Conservation (phyloP, 2,113 vertebrate genomes). For the Antechinus flavipes region DNA sequence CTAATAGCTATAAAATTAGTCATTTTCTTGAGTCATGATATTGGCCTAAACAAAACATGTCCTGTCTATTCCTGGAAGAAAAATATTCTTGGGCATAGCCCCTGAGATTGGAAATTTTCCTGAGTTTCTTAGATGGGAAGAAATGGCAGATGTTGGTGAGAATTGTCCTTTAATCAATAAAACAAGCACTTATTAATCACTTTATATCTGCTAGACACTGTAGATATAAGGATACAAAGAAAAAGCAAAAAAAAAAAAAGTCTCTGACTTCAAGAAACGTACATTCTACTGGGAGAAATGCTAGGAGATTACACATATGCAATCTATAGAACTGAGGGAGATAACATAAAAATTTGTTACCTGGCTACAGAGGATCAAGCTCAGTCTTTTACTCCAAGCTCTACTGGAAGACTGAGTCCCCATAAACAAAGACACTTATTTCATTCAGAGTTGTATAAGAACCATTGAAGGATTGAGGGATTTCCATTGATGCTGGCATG, state of each 20-base stretch:
- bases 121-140: too few relatives aligned
- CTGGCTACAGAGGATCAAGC: neutral
- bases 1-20: too few relatives aligned
- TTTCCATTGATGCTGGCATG: neutral
- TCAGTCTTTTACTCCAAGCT: neutral
- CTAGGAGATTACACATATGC: neutral
- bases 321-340: neutral
- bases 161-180: neutral
- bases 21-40: too few relatives aligned
- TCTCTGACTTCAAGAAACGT: neutral
- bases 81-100: too few relatives aligned
- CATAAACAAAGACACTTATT: neutral
- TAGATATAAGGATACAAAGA: neutral
- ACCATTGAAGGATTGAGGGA: neutral
- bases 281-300: neutral
- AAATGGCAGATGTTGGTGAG: too few relatives aligned
- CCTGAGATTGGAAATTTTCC: too few relatives aligned
- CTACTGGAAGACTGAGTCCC: neutral
- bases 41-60: too few relatives aligned
- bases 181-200: too few relatives aligned
- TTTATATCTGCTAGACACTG: neutral
- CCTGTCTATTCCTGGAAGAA: too few relatives aligned
- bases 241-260: neutral
- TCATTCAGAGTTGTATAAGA: neutral
- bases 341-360: neutral